These are phyloP conservation scores for Avahi laniger DNA, from an alignment of 2,797 vertebrate species.

Conservation along the genomic window DNA sequence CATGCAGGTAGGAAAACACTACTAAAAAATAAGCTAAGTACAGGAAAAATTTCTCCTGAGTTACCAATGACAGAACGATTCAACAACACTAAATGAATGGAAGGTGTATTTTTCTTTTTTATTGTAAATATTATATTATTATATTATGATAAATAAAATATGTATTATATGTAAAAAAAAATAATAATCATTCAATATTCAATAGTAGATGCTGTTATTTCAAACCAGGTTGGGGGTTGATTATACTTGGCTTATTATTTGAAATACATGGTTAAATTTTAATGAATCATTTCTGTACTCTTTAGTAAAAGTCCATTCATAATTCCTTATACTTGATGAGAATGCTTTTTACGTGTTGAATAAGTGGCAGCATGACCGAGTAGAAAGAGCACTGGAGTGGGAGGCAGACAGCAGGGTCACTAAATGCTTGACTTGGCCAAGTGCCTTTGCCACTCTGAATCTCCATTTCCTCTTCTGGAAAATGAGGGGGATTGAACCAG, in stretches of 20 bases:
- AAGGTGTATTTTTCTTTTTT: not conserved
- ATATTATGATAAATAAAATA: not conserved
- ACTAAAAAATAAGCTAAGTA: not conserved
- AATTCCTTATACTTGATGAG: not conserved
- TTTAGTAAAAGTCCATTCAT: conserved; percentile 24
- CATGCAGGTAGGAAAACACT: not conserved
- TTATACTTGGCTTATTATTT: not conserved
- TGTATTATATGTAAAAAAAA: not conserved
- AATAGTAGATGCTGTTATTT: conserved; percentile 18
- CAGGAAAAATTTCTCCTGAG: not conserved
- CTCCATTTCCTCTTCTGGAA: conserved; percentile 42
- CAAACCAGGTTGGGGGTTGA: not conserved
- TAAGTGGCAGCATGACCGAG: not conserved
- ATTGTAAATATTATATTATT: not conserved
- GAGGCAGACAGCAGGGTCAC: not conserved
- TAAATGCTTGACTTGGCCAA: not conserved
- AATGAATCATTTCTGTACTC: not conserved
- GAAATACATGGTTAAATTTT: conserved; percentile 23
- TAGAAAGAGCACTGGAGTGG: not conserved
- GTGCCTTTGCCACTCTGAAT: not conserved
- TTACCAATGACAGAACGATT: not conserved
- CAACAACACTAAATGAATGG: not conserved
- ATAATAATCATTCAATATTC: not conserved
- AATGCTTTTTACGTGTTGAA: not conserved
- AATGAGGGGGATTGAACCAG: not conserved